Conservation (phyloP, 2,888 invertebrate species). For the Euplexia lucipara region DNA sequence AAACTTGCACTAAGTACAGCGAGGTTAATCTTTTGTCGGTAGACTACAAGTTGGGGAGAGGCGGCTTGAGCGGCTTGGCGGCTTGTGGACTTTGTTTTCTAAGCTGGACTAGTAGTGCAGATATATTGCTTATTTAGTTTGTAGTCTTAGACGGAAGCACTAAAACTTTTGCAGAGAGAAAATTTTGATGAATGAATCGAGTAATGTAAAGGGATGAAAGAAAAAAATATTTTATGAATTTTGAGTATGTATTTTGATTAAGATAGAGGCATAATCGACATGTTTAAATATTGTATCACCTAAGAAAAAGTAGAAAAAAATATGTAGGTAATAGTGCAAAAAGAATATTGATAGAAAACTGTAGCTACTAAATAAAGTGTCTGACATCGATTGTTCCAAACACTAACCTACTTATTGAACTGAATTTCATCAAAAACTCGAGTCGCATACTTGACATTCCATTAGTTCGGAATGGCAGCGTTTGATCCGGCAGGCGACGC, state of each 20-base stretch:
- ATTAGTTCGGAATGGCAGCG: slow-evolving; percentile 16
- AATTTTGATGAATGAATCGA: not conserved
- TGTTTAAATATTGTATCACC: no score
- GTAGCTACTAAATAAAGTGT: not conserved
- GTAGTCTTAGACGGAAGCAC: not conserved
- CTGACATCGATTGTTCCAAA: not conserved
- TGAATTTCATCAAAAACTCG: slow-evolving; percentile 35
- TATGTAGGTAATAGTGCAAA: not conserved
- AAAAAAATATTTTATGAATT: not conserved
- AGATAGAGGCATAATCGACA: not conserved
- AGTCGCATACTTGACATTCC: slow-evolving; percentile 29
- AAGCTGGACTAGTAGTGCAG: not conserved
- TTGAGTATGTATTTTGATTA: not conserved
- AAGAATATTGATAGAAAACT: not conserved
- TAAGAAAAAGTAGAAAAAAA: not conserved
- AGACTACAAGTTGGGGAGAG: slow-evolving; percentile 15
- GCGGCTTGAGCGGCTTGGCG: not conserved
- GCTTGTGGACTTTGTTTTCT: slow-evolving; percentile 10
- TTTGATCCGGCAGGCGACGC: slow-evolving; percentile 33
- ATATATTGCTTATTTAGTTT: slow-evolving; percentile 16
- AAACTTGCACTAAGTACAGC: slow-evolving; percentile 26
- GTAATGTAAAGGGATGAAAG: no score
- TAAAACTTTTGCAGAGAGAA: not conserved
- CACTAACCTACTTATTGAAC: slow-evolving; percentile 28
- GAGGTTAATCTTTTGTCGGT: slow-evolving; percentile 50